phyloP scores from a whole-genome alignment of 2,113 vertebrate genomes.

The Thoracochromis brauschi region DNA sequence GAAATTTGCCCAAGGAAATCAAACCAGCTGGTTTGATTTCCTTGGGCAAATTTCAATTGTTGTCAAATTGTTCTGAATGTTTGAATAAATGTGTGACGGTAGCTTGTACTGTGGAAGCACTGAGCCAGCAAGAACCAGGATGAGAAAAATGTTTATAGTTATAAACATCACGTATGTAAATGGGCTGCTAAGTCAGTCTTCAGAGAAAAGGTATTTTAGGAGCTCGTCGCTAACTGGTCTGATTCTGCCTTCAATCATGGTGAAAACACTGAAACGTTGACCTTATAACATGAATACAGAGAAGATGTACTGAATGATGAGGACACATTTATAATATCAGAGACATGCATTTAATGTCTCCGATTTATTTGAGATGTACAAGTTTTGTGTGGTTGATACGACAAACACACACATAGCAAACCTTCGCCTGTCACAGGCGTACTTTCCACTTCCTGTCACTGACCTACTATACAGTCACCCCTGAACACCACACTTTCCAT shows the following conservation, averaged over 20 bases:
- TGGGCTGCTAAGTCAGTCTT: accelerated
- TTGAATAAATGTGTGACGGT: not conserved
- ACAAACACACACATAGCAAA: not conserved
- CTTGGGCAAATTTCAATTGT: not conserved
- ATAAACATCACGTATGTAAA: not conserved
- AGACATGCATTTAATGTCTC: not conserved
- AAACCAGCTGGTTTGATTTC: not conserved
- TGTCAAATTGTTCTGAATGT: not conserved
- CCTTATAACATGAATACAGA: not conserved
- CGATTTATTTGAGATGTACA: not conserved
- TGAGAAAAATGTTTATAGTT: not conserved
- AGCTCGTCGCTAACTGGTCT: accelerated
- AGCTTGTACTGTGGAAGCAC: not conserved
- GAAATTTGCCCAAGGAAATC: too few relatives aligned
- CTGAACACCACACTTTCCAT: constrained; percentile 24
- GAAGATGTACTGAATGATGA: not conserved
- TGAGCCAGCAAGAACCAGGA: not conserved
- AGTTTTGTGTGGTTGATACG: not conserved
- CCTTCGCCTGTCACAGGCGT: not conserved
- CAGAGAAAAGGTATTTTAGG: not conserved
- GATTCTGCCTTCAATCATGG: accelerated
- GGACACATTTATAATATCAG: not conserved
- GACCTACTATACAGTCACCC: not conserved
- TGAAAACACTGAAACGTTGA: not conserved
- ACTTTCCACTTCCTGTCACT: constrained; percentile 51